These are phyloP conservation scores for Scomber japonicus DNA, from an alignment of 2,113 vertebrate genomes.

Conservation along the genomic window DNA sequence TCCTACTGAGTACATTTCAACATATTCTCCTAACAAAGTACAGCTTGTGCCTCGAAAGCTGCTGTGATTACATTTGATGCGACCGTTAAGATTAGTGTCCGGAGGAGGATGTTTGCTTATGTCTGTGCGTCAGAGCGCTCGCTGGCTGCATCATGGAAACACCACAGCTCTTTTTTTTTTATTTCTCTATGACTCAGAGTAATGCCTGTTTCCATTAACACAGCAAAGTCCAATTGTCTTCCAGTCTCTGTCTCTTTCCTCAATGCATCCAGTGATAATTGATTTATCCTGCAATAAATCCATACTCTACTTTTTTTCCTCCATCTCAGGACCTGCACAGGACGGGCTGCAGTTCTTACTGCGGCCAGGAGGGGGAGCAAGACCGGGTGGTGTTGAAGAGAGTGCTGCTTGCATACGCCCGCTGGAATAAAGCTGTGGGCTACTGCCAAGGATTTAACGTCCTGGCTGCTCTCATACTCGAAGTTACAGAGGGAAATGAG, in stretches of 20 bases:
- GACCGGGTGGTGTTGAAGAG: constrained; percentile 82
- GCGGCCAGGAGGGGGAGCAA: constrained; percentile 82
- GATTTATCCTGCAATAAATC: not conserved
- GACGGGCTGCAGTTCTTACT: constrained; percentile 81
- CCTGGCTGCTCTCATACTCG: constrained; percentile 78
- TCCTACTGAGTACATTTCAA: too few species aligned
- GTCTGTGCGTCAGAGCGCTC: constrained; percentile 49
- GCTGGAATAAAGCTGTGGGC: constrained; percentile 80
- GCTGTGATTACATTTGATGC: too few species aligned
- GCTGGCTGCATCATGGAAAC: constrained; percentile 60
- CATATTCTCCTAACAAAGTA: too few species aligned
- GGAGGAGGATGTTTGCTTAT: constrained; percentile 70
- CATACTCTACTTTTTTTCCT: too few species aligned
- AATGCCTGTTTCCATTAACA: not conserved
- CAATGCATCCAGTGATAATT: not conserved
- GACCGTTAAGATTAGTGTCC: not conserved
- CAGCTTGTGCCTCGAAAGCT: too few species aligned
- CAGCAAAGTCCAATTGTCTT: constrained; percentile 48
- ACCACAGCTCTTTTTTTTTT: constrained; percentile 11
- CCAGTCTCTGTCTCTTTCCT: not conserved
- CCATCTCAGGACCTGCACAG: constrained; percentile 80
- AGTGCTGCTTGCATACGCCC: constrained; percentile 78
- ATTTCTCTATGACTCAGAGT: constrained; percentile 24
- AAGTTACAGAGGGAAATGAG: constrained; percentile 78
- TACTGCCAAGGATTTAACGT: constrained; percentile 83